These are phyloP conservation scores for Lordiphosa collinella DNA, from an alignment of 1,140 invertebrate genomes.

Conservation along the genomic window DNA sequence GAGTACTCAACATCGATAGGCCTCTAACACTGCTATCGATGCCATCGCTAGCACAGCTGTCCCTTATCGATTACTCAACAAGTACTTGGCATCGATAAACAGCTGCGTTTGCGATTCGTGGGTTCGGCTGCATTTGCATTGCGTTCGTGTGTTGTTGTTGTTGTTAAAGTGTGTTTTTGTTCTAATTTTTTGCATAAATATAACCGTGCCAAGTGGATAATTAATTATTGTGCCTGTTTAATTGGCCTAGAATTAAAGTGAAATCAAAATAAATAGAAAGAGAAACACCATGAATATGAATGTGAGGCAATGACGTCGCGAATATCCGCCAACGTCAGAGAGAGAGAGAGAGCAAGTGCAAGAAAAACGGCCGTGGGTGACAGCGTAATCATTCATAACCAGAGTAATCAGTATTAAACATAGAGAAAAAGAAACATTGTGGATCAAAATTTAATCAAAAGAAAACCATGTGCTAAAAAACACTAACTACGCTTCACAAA, in stretches of 20 bases:
- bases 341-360: constrained; percentile 6
- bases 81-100: no score
- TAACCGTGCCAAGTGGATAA: constrained; percentile 49
- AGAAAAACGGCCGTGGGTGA: constrained; percentile 2
- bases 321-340: constrained; percentile 9
- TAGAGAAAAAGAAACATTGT: constrained; percentile 26
- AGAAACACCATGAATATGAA: neutral
- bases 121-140: constrained; percentile 1
- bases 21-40: no score
- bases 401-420: constrained; percentile 32
- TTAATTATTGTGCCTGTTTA: constrained; percentile 40
- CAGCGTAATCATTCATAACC: no score
- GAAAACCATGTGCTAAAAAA: constrained; percentile 60
- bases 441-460: constrained; percentile 38
- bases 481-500: constrained; percentile 23
- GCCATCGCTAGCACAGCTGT: no score
- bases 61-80: no score
- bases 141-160: constrained; percentile 5
- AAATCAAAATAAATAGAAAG: constrained; percentile 14
- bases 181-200: constrained; percentile 42
- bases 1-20: no score
- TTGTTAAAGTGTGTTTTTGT: constrained; percentile 53
- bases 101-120: neutral
- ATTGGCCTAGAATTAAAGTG: constrained; percentile 33
- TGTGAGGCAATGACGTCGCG: constrained; percentile 10